Evolutionary conservation across 2,113 vertebrate species (phyloP), one percentile per base, ranked within the genome.

Genomic region (Connochaetes taurinus): DNA sequence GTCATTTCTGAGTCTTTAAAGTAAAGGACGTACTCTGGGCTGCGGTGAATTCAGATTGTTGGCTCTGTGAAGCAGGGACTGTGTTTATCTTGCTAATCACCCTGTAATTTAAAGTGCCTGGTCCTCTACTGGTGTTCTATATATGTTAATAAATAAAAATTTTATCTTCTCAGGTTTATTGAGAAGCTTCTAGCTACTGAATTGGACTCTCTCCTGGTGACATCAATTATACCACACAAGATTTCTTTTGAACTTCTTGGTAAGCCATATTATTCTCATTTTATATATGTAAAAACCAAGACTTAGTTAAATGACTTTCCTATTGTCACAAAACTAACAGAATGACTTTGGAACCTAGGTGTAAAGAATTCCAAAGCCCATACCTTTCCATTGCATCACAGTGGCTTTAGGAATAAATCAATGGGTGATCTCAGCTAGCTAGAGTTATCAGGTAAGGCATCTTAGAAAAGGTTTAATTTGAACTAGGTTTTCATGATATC

Each of bases 1-100:
- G 2, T 95, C 31, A 15, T 80, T 91, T 81, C 62, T 96, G 62
- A 92, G 19, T 87, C 55, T 95, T 31, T 52, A 96, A 90, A 95
- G n/a, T 64, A 90, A 4, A 94, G 23, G 12, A 50, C 36, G 23
- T 67, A 50, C 7, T 81, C 57, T 87, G 16, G 17, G 8, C 40
- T 64, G 50, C 60, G 3, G 12, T 52, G 7, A 96, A 58, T 85
- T 96, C 84, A 96, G 15, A 31, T 52, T 92, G 2, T 74, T 87
- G 93, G 23, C 31, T 83, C 31, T 7, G 4, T 31, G 55, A 90
- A 8, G 25, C 87, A 95, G 40, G 16, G 9, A 21, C 15, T 78
- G 2, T 95, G 33, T 74, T 92, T 81, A 53, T 74, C 36, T 80
- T 87, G 29, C 16, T 76, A 10, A 47, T 91, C 50, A 89, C 6